phyloP scores from a whole-genome alignment of 2,888 invertebrate genomes.

The Cheilosia grossa region DNA sequence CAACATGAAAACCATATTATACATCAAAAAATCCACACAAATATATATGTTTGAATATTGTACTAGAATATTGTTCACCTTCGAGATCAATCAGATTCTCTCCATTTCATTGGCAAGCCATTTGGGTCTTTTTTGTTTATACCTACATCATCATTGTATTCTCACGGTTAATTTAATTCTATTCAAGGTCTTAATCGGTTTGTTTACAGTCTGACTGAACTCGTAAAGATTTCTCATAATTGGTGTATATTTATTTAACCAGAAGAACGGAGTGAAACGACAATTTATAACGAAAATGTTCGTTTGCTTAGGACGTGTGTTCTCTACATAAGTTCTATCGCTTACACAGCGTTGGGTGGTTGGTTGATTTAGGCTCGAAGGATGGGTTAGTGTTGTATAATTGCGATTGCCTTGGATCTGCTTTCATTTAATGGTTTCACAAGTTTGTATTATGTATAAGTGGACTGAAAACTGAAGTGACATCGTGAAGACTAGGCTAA shows the following conservation, averaged over 20 bases:
- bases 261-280: neutral
- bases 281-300: neutral
- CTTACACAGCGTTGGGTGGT: neutral
- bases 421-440: constrained; percentile 11
- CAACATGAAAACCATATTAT: neutral
- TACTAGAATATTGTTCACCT: neutral
- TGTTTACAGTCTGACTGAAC: constrained; percentile 4
- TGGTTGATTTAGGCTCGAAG: neutral
- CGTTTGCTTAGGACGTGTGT: constrained; percentile 4
- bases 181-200: constrained; percentile 1
- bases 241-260: neutral
- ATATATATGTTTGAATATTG: neutral
- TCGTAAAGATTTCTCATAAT: constrained; percentile 22
- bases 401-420: constrained; percentile 2
- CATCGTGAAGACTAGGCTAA: neutral
- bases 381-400: neutral
- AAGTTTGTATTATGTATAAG: neutral
- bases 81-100: neutral
- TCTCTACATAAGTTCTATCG: too few species aligned
- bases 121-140: neutral
- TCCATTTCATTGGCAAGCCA: neutral
- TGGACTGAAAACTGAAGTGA: neutral
- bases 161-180: constrained; percentile 9
- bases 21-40: constrained; percentile 3
- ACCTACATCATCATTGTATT: neutral